Percentiles rank a stretch among this genome's conserved stretches.
phyloP scores from a whole-genome alignment of 2,888 invertebrate genomes.

The Palloptera scutellata region DNA sequence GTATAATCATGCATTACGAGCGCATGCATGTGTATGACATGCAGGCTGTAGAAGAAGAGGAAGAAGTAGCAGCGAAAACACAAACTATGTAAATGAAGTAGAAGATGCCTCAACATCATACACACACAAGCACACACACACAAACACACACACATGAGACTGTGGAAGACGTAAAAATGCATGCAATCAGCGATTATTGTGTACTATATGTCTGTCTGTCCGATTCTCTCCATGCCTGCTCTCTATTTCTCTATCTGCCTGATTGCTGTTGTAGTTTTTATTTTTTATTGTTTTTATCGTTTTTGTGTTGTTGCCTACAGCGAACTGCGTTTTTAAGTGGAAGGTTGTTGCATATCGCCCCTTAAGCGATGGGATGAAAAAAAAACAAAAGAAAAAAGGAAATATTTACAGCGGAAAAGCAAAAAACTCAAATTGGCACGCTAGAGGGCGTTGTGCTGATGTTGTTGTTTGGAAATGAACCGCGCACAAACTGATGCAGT shows the following conservation, averaged over 20 bases:
- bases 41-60: not conserved
- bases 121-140: not conserved
- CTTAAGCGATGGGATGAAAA: no score
- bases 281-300: not conserved
- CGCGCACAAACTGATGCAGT: not conserved
- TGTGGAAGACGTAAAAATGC: slow-evolving; percentile 20
- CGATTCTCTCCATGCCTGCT: slow-evolving; percentile 15
- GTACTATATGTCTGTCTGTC: slow-evolving; percentile 3
- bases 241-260: slow-evolving; percentile 11
- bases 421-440: not conserved
- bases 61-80: no score
- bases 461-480: not conserved
- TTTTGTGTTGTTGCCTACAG: not conserved
- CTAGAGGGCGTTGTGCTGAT: slow-evolving; percentile 15
- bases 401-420: no score
- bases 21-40: no score
- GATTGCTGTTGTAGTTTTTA: not conserved
- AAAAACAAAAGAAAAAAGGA: no score
- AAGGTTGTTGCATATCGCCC: no score
- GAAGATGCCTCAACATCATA: not conserved
- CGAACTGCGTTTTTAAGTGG: no score
- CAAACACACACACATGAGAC: not conserved
- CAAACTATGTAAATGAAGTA: no score
- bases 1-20: no score
- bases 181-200: slow-evolving; percentile 21